Percentiles rank a stretch among this genome's conserved stretches.
Conservation (phyloP, 2,113 vertebrate genomes). For the Eleginops maclovinus region DNA sequence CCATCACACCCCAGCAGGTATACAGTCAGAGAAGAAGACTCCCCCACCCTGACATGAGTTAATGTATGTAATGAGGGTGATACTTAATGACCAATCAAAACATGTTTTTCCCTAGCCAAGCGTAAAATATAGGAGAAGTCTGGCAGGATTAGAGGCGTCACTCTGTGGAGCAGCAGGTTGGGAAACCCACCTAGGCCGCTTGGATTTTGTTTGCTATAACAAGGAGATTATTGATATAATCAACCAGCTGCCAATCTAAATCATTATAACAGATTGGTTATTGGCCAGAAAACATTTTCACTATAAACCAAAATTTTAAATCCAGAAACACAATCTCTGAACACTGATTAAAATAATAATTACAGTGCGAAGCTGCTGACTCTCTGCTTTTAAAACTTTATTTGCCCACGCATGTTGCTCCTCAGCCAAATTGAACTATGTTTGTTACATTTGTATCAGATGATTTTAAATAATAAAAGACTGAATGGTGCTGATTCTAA, state of each 20-base stretch:
- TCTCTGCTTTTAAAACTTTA: not conserved
- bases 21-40: conserved; percentile 26
- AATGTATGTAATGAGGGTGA: conserved; percentile 32
- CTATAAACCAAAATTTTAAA: not conserved
- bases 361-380: not conserved
- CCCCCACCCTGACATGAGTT: conserved; percentile 7
- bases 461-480: not conserved
- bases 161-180: conserved; percentile 41
- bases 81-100: conserved; percentile 59
- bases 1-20: conserved; percentile 66
- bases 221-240: conserved; percentile 35
- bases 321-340: not conserved
- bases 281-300: not conserved
- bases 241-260: conserved; percentile 30
- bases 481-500: not conserved
- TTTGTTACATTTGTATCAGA: not conserved
- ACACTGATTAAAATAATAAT: not conserved
- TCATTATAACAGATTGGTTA: not conserved
- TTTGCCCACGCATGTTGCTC: not conserved
- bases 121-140: conserved; percentile 40
- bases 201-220: conserved; percentile 19
- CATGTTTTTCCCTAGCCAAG: conserved; percentile 43
- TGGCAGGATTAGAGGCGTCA: conserved; percentile 62
- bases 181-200: conserved; percentile 23
- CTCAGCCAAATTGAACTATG: not conserved